phyloP scores from a whole-genome alignment of 2,113 vertebrate species.

The Scomber scombrus region DNA sequence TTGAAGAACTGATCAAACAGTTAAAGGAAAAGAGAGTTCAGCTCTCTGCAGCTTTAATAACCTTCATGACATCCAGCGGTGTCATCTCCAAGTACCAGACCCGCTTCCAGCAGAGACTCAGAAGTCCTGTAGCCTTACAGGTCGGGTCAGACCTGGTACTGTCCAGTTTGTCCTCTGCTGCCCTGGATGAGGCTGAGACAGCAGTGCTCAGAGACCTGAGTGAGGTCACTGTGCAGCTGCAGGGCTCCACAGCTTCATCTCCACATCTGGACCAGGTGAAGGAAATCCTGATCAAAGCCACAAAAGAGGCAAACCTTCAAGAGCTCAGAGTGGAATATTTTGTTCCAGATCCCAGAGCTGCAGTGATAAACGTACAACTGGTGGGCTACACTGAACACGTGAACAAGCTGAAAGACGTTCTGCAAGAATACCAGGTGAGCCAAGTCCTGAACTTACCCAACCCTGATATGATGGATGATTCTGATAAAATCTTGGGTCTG shows the following conservation, averaged over 20 bases:
- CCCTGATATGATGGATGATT: slow-evolving; percentile 66
- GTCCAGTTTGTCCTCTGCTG: slow-evolving; percentile 61
- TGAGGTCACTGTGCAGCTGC: slow-evolving; percentile 38
- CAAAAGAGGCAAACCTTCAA: background rate
- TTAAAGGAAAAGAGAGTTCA: too few relatives aligned
- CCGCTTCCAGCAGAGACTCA: too few relatives aligned
- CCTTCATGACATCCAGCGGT: too few relatives aligned
- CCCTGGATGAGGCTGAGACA: slow-evolving; percentile 66
- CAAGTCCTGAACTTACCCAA: slow-evolving; percentile 47
- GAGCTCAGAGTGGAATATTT: slow-evolving; percentile 54
- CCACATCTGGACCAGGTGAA: slow-evolving; percentile 57
- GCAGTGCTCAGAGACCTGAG: slow-evolving; percentile 58
- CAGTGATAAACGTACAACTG: slow-evolving; percentile 44
- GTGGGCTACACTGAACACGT: slow-evolving; percentile 72
- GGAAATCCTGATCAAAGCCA: slow-evolving; percentile 41
- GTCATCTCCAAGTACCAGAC: too few relatives aligned
- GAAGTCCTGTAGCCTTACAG: too few relatives aligned
- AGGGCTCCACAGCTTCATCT: slow-evolving; percentile 32
- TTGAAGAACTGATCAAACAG: too few relatives aligned
- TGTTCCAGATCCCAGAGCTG: background rate
- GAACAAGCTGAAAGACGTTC: slow-evolving; percentile 48
- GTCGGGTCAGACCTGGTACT: too few relatives aligned
- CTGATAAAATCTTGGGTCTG: slow-evolving; percentile 54
- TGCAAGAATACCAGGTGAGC: slow-evolving; percentile 65
- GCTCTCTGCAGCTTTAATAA: too few relatives aligned